phyloP scores from a whole-genome alignment of 92 coral and sea anemone species.

The Epizoanthus fatuus region DNA sequence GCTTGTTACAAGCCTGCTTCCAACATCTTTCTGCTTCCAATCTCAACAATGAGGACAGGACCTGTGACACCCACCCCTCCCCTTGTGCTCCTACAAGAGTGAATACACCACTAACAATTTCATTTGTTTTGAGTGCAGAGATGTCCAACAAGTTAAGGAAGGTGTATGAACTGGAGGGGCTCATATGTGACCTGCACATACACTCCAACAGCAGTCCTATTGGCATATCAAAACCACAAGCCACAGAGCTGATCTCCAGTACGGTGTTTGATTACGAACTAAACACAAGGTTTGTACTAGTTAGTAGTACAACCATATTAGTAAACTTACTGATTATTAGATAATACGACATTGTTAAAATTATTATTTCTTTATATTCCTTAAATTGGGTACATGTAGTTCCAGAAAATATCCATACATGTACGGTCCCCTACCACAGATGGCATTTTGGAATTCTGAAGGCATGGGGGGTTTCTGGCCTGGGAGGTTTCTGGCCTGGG shows the following conservation, averaged over 20 bases:
- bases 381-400: neutral
- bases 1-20: too few relatives aligned
- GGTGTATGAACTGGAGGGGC: constrained; percentile 95
- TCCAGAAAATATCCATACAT: too few relatives aligned
- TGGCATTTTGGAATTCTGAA: too few relatives aligned
- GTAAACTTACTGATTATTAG: too few relatives aligned
- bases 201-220: constrained; percentile 65
- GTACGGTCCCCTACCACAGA: too few relatives aligned
- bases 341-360: neutral
- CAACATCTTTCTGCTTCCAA: too few relatives aligned
- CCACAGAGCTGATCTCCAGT: constrained; percentile 92
- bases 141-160: constrained; percentile 92
- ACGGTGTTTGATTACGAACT: constrained; percentile 96
- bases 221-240: constrained; percentile 87
- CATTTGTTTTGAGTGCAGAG: constrained; percentile 54
- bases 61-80: neutral
- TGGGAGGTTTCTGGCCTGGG: too few relatives aligned
- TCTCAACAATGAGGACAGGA: too few relatives aligned
- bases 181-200: constrained; percentile 84
- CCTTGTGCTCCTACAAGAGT: neutral
- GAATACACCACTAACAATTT: neutral
- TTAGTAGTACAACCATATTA: neutral
- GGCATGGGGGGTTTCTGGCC: too few relatives aligned
- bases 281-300: constrained; percentile 80
- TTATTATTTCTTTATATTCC: neutral